Evolutionary conservation across 2,888 invertebrate genomes (phyloP).

Genomic region (Mystacides longicornis): DNA sequence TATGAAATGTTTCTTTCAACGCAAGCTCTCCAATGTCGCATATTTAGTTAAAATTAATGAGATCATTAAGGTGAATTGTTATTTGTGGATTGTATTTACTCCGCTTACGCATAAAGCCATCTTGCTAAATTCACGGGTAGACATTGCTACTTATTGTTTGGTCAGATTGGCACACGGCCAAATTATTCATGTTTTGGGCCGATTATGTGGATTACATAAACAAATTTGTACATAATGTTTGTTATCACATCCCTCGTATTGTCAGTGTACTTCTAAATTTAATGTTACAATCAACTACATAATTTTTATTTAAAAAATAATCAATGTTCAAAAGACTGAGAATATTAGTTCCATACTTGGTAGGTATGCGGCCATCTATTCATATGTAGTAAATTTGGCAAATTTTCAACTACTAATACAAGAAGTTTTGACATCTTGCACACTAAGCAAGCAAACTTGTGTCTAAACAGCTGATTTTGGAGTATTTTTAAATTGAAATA

Average conservation of each 20-base stretch:
- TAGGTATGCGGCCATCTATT: too few species aligned
- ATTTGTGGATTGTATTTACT: neutral
- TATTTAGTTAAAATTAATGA: neutral
- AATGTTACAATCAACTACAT: too few species aligned
- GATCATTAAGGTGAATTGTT: neutral
- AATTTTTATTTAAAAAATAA: too few species aligned
- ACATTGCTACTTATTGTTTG: constrained; percentile 22
- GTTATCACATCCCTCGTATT: neutral
- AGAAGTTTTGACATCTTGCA: too few species aligned
- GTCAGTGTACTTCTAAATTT: neutral
- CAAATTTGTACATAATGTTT: neutral
- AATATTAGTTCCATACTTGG: too few species aligned
- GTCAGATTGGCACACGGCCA: constrained; percentile 16
- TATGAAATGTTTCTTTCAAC: neutral
- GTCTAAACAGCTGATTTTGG: too few species aligned
- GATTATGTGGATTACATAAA: neutral
- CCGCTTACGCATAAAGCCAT: neutral
- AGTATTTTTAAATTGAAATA: too few species aligned
- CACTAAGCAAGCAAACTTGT: too few species aligned
- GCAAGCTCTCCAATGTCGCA: neutral
- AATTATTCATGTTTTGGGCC: constrained; percentile 9
- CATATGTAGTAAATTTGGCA: too few species aligned
- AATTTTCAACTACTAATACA: too few species aligned
- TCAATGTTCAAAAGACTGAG: too few species aligned
- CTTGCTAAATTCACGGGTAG: constrained; percentile 7